Evolutionary conservation across 2,888 invertebrate genomes (phyloP).

Genomic region (Netelia melanura): DNA sequence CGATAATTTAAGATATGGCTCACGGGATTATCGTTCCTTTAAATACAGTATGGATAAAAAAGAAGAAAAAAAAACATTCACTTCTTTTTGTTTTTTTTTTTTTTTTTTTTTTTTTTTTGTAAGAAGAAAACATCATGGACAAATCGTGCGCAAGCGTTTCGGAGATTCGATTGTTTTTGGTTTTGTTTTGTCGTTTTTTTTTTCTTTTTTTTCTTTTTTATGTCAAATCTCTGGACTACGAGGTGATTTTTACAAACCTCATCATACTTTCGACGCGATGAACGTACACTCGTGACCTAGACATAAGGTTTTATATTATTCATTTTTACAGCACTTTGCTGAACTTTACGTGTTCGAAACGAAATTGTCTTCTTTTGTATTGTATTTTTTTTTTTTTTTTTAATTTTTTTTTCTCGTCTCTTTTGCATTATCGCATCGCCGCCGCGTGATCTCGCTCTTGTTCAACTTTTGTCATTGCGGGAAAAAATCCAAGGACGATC

Average conservation of each 20-base stretch:
- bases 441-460: neutral
- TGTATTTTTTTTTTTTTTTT: neutral
- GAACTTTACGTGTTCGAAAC: constrained; percentile 17
- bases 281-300: constrained; percentile 50
- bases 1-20: constrained; percentile 81
- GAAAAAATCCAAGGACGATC: constrained; percentile 74
- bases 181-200: constrained; percentile 2
- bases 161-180: constrained; percentile 79
- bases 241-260: constrained; percentile 44
- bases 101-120: neutral
- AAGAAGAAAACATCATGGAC: constrained; percentile 69
- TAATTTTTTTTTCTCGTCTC: neutral
- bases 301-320: constrained; percentile 47
- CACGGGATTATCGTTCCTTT: constrained; percentile 80
- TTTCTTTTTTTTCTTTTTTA: constrained; percentile 29
- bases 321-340: neutral
- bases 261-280: constrained; percentile 44
- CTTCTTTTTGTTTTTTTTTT: too few species aligned
- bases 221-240: constrained; percentile 32
- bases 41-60: constrained; percentile 71
- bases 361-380: constrained; percentile 3
- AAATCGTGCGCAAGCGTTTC: constrained; percentile 75
- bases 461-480: constrained; percentile 35
- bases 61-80: constrained; percentile 68
- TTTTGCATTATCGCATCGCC: neutral